Base-by-base conservation (phyloP, 2,888 invertebrate species). In the Chrysodeixis includens region DNA sequence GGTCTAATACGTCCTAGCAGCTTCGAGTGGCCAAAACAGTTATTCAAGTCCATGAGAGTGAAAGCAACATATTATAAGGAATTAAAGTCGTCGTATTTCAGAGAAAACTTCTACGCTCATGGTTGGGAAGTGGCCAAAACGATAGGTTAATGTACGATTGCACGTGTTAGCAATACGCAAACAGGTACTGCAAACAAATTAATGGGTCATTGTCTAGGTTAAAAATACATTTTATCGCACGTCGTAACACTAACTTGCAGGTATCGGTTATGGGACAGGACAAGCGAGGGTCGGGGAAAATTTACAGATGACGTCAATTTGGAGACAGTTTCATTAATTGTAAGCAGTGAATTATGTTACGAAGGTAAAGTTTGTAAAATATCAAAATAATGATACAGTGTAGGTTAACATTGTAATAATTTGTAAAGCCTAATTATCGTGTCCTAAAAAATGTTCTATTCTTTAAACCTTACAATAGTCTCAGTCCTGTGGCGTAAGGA, bases 111-210 rank as follows among this genome's bases (percentile, higher is more conserved):
- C 52, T 56, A 69, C 65, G 77, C 86, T 83, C 84, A 88, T 85
- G 85, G 86, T 88, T 91, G 91, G 90, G 71, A 20, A 56, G 46
- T n/a, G 57, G 88, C 91, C 91, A 92, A 88, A 74, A 81, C 62
- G 66, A 66, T 69, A 70, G 90, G 90, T 88, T 84, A 90, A 83
- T 86, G 90, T 69, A 85, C 91, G 85, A 88, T 84, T 84, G 78
- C 91, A 89, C 89, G 90, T 90, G 91, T 74, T 64, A 61, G 62
- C 61, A 60, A 61, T 78, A 61, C 66, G 22, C 56, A 67, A 72
- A 55, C 62, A 71, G 58, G 32, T 63, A 44, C 57, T 59, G 44
- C 35, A 49, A 76, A 60, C 49, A 57, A 58, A 73, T 46, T 71
- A 76, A 82, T 82, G 76, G 76, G 66, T 61, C 83, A 85, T 87